Evolutionary conservation across 2,113 vertebrate species (phyloP).

Genomic region (Myrmecophaga tridactyla): DNA sequence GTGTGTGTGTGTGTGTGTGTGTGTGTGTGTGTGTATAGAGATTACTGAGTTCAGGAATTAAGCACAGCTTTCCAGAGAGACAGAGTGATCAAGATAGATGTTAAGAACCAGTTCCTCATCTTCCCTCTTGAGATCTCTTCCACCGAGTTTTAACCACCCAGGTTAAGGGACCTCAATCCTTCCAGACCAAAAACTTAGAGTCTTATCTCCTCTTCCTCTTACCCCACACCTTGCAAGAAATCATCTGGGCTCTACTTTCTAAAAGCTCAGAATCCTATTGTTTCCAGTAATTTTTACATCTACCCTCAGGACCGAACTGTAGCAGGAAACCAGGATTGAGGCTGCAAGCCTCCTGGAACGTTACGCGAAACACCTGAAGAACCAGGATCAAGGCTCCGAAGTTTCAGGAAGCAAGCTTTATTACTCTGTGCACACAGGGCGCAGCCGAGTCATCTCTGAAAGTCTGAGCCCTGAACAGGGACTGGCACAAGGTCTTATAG

Average conservation of each 20-base stretch:
- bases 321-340: no score
- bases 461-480: no score
- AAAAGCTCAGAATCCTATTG: neutral
- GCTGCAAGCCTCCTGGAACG: no score
- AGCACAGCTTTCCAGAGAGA: neutral
- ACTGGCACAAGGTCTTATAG: no score
- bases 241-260: neutral
- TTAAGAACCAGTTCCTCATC: neutral
- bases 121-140: neutral
- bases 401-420: no score
- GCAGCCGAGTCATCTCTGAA: no score
- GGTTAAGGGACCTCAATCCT: neutral
- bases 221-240: neutral
- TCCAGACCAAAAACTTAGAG: neutral
- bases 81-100: neutral
- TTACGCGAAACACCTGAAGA: no score
- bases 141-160: neutral
- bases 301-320: neutral
- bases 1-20: neutral
- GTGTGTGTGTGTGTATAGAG: neutral
- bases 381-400: no score
- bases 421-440: no score
- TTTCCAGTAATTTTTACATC: neutral
- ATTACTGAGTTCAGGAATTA: neutral
- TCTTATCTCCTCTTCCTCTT: neutral